phyloP scores from a whole-genome alignment of 1,140 invertebrate genomes.

The Bombus fervidus region DNA sequence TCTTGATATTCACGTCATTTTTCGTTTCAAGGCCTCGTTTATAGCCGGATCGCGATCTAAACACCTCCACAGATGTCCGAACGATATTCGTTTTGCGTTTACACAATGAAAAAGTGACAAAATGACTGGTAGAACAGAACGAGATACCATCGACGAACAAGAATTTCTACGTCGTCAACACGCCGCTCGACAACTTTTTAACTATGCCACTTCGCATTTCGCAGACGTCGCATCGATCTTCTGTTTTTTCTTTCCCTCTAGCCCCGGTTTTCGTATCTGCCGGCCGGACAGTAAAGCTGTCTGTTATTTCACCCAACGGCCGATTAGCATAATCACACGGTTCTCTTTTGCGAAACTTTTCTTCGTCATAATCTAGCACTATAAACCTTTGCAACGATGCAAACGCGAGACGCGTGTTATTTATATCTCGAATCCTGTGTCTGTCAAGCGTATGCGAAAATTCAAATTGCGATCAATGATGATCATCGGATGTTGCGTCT shows the following conservation, averaged over 20 bases:
- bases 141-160: slow-evolving; percentile 35
- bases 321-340: slow-evolving; percentile 60
- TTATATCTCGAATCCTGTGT: background rate
- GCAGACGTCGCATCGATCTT: slow-evolving; percentile 45
- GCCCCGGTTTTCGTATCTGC: slow-evolving; percentile 15
- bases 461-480: background rate
- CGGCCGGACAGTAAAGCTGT: slow-evolving; percentile 32
- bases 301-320: slow-evolving; percentile 47
- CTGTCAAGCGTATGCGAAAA: background rate
- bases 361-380: slow-evolving; percentile 34
- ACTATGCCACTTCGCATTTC: slow-evolving; percentile 39
- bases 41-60: background rate
- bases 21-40: slow-evolving; percentile 3
- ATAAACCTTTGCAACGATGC: slow-evolving; percentile 16
- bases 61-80: slow-evolving; percentile 4
- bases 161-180: slow-evolving; percentile 36
- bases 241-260: background rate
- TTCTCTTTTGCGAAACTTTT: slow-evolving; percentile 36
- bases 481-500: background rate
- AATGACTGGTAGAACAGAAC: slow-evolving; percentile 49
- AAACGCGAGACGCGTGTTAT: slow-evolving; percentile 18
- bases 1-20: slow-evolving; percentile 13
- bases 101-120: slow-evolving; percentile 31
- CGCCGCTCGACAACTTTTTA: slow-evolving; percentile 40
- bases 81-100: background rate